Evolutionary conservation across 2,888 invertebrate genomes (phyloP), one percentile per base, ranked within the genome.

Genomic region (Gymnosoma rotundatum): DNA sequence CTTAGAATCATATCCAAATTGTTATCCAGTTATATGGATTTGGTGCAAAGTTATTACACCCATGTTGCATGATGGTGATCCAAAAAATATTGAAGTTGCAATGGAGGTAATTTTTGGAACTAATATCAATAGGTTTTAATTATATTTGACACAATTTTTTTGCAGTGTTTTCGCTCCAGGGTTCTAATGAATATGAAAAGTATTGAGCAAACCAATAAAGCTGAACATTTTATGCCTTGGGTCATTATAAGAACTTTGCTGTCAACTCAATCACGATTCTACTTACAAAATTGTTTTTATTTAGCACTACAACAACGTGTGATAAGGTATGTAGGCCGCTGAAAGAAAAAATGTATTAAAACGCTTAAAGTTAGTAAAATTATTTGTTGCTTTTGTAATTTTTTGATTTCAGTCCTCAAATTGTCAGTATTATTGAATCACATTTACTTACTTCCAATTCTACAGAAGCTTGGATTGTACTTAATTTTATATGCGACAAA

Each of bases 161-260:
- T 80, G 36, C 21, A 92, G 92, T 92, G 92, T 56, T 92, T 92
- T 52, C 88, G 89, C 66, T 88, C 87, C 0, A 89, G 89, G 70
- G 92, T 92, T 0, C 84, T 92, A 20, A 86, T 88, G 25, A 92
- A 92, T 66, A 88, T 92, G 42, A 88, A 88, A 48, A 89, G 91
- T 3, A 87, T 91, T 61, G 92, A 92, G 75, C 88, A 89, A 79
- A 90, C 91, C 4, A 92, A 92, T 86, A 87, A 88, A 61, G 89
- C 92, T 0, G 90, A 89, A 67, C 90, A 92, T 83, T 90, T 90
- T 66, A 90, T 92, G 89, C 92, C 92, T 14, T 92, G 92, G 92
- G 88, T 89, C 2, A 92, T 92, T 58, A 86, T 92, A 48, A 87
- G 90, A 9, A 90, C 90, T 0, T 76, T 92, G 21, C 78, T 92